Conservation (phyloP, 2,888 invertebrate genomes). For the Melanostoma scalare region DNA sequence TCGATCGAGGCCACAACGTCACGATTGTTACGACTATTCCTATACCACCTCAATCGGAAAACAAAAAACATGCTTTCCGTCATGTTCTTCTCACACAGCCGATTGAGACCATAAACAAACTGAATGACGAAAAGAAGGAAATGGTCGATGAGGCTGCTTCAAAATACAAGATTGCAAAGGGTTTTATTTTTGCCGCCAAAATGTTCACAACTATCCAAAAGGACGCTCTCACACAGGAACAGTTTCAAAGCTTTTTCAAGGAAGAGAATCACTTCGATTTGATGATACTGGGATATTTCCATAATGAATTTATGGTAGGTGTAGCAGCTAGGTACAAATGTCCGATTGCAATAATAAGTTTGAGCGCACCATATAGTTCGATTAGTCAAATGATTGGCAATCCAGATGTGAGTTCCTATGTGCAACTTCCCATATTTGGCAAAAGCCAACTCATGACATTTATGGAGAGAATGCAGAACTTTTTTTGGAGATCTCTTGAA, state of each 20-base stretch:
- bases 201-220: conserved; percentile 22
- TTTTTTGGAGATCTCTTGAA: conserved; percentile 38
- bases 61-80: background rate
- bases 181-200: conserved; percentile 10
- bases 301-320: conserved; percentile 74
- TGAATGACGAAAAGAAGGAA: background rate
- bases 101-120: background rate
- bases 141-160: background rate
- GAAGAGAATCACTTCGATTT: conserved; percentile 69
- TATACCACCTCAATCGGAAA: background rate
- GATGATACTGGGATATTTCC: conserved; percentile 64
- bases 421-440: conserved; percentile 63
- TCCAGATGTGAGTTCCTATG: conserved; percentile 63
- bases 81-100: conserved; percentile 11
- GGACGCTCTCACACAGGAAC: background rate
- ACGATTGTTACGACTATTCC: conserved; percentile 77
- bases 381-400: conserved; percentile 64
- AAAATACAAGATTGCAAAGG: background rate
- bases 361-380: conserved; percentile 39
- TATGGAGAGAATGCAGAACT: conserved; percentile 73
- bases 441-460: conserved; percentile 74
- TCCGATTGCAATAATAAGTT: conserved; percentile 70
- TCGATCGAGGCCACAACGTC: conserved; percentile 80
- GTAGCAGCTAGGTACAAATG: conserved; percentile 74
- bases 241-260: conserved; percentile 21